A percentile compares a stretch with the other conserved stretches of the same genome.
phyloP scores from a whole-genome alignment of 2,888 invertebrate genomes.

The Petrolisthes manimaculis region DNA sequence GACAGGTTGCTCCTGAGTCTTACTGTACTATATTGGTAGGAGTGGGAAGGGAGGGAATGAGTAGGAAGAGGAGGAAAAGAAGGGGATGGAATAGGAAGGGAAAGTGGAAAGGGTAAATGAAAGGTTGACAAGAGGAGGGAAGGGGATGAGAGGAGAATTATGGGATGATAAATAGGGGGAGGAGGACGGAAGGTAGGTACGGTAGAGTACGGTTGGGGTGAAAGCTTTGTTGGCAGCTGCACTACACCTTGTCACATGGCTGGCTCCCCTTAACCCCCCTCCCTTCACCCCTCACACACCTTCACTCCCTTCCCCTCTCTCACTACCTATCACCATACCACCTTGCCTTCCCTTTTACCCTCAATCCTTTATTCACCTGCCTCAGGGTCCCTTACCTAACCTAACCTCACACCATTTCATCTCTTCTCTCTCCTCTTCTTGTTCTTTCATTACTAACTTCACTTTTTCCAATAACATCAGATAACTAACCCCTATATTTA shows the following conservation, averaged over 20 bases:
- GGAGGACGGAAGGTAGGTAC: slow-evolving; percentile 7
- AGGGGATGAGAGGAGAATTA: neutral
- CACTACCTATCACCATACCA: neutral
- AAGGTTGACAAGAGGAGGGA: neutral
- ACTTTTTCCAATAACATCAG: neutral
- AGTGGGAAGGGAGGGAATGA: neutral
- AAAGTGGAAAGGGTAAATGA: neutral
- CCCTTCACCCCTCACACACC: neutral
- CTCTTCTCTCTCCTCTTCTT: neutral
- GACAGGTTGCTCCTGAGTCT: no score
- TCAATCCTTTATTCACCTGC: neutral
- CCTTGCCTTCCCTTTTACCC: neutral
- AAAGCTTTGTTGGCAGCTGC: slow-evolving; percentile 40
- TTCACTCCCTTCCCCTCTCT: slow-evolving; percentile 3
- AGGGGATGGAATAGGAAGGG: slow-evolving; percentile 13
- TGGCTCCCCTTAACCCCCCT: neutral
- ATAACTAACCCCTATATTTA: neutral
- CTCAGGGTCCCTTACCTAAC: neutral
- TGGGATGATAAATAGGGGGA: neutral
- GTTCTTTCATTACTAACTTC: neutral
- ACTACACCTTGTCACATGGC: slow-evolving; percentile 13
- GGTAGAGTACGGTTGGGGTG: slow-evolving; percentile 35
- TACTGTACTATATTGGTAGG: neutral
- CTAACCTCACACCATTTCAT: neutral
- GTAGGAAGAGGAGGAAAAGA: neutral